Evolutionary conservation across 2,113 vertebrate genomes (phyloP), one percentile per base, ranked within the genome.

Genomic region (Monarcha castaneiventris): DNA sequence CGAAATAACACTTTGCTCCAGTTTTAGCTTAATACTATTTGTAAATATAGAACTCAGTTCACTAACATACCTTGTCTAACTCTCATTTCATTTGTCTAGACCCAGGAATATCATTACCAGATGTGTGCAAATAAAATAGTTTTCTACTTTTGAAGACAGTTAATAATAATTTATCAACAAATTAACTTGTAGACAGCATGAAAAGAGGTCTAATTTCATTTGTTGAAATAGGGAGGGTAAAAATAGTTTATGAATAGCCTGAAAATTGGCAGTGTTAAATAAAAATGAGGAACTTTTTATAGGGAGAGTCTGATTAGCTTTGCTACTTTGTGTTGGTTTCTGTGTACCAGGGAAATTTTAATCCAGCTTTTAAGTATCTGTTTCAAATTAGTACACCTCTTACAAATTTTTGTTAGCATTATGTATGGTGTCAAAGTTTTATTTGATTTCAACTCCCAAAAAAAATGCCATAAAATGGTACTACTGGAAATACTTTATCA

Each of bases 151-250:
- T 93, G 52, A 94, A 90, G 43, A n/a, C 6, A 72, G 46, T 66
- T 93, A 83, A 55, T 82, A 74, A 61, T 89, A 82, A 83, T 76
- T 59, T 89, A 39, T 67, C 59, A 79, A 29, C 62, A 92, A 95
- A 87, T 87, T 89, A 91, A 89, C 35, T 75, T 19, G 21, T 87
- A 83, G 43, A 48, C 63, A 59, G 32, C 63, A 86, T 87, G 37
- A 79, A 93, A 94, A 95, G 51, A 39, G 89, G 21, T 91, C 29
- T 87, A 39, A 69, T 87, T 93, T 92, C 22, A 55, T 83, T 94
- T 95, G 23, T 76, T 89, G 44, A 41, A 56, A 64, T 56, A 35
- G 17, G 7, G 19, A 61, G 51, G 16, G 22, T 55, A 51, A 81
- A 77, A 94, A 83, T 44, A 92, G 54, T 84, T 96, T 62, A 59